Evolutionary conservation across 2,797 vertebrate species (phyloP).

Genomic region (Glossophaga mutica): DNA sequence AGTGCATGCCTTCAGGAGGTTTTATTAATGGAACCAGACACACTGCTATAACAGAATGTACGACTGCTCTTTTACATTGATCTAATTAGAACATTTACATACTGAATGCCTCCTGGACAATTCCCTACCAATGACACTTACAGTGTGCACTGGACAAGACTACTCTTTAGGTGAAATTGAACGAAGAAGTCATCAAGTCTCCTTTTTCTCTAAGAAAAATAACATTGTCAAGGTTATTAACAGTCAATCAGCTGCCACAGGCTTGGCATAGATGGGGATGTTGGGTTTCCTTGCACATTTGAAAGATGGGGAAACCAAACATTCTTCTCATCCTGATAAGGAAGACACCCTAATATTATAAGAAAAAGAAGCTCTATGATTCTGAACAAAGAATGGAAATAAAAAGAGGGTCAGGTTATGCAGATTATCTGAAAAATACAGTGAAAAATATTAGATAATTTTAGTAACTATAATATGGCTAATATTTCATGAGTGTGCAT

Average conservation of each 20-base stretch:
- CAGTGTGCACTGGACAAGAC: constrained; percentile 57
- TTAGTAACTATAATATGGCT: neutral
- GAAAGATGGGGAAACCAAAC: neutral
- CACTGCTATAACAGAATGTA: constrained; percentile 77
- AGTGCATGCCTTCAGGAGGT: constrained; percentile 76
- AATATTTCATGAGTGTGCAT: neutral
- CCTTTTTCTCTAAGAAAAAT: constrained; percentile 68
- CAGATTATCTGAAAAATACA: neutral
- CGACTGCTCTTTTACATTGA: constrained; percentile 77
- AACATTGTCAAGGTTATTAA: constrained; percentile 71
- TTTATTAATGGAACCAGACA: constrained; percentile 80
- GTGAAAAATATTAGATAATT: neutral
- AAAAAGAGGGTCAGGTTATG: neutral
- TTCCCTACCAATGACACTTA: constrained; percentile 76
- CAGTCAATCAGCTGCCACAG: constrained; percentile 55
- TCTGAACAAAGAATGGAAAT: neutral
- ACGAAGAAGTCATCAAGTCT: constrained; percentile 70
- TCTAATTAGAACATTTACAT: constrained; percentile 80
- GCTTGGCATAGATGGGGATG: neutral
- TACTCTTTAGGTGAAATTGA: constrained; percentile 71
- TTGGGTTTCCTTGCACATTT: neutral
- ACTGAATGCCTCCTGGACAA: constrained; percentile 78
- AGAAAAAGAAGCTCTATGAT: neutral
- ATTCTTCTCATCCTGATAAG: neutral
- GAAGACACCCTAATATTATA: neutral